Conservation (phyloP, 2,888 invertebrate species). For the Andrena minutula region DNA sequence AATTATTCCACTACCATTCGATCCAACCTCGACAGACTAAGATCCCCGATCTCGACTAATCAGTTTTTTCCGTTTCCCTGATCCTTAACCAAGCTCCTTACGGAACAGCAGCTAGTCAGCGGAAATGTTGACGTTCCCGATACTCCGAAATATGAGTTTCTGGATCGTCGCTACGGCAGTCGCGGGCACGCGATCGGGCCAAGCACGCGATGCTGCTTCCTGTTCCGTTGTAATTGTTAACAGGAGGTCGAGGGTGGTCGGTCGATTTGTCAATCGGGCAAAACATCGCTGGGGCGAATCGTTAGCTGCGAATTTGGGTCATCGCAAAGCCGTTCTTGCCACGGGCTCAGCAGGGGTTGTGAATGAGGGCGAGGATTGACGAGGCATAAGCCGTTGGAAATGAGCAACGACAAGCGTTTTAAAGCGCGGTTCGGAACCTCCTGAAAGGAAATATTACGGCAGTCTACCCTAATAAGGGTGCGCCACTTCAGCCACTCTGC, state of each 20-base stretch:
- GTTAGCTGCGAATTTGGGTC: constrained; percentile 77
- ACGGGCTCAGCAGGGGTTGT: constrained; percentile 41
- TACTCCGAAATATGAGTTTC: constrained; percentile 30
- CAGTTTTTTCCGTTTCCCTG: not conserved
- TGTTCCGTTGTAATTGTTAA: constrained; percentile 46
- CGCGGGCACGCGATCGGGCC: not conserved
- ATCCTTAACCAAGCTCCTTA: not conserved
- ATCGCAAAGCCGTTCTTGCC: constrained; percentile 67
- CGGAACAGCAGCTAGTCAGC: not conserved
- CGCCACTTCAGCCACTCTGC: constrained; percentile 51
- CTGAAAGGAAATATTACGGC: constrained; percentile 71
- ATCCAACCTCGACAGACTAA: not conserved
- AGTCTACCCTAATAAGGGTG: constrained; percentile 68
- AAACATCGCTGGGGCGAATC: constrained; percentile 67
- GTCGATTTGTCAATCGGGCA: constrained; percentile 72
- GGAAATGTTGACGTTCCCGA: not conserved
- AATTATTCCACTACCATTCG: too few relatives aligned
- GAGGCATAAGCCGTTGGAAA: constrained; percentile 72
- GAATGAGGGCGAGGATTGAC: constrained; percentile 63
- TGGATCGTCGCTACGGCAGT: constrained; percentile 34
- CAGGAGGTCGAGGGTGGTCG: constrained; percentile 10
- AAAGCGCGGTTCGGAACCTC: constrained; percentile 66
- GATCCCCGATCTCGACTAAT: not conserved
- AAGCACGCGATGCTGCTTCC: constrained; percentile 3
- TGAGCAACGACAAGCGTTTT: constrained; percentile 75